Percentiles rank a stretch among this genome's conserved stretches.
Evolutionary conservation across 2,888 invertebrate species (phyloP).

Genomic region (Acanthococcus lagerstroemiae): DNA sequence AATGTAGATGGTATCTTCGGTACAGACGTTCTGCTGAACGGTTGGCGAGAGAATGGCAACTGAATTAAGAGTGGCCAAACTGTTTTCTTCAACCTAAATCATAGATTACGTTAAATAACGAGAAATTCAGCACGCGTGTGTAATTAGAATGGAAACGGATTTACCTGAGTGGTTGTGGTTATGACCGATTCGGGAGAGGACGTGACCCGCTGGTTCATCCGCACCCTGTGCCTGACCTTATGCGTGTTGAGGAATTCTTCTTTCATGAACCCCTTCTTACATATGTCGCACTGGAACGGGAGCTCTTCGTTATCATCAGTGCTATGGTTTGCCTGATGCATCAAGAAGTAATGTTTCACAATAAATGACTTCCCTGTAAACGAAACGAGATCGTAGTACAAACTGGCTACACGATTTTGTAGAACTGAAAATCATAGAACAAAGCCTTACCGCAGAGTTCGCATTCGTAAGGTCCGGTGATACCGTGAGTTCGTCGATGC

Average conservation of each 20-base stretch:
- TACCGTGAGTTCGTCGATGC: slow-evolving; percentile 49
- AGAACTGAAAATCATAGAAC: not conserved
- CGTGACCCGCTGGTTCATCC: not conserved
- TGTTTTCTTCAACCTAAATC: slow-evolving; percentile 16
- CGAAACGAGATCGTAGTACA: slow-evolving; percentile 38
- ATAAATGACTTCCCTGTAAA: slow-evolving; percentile 49
- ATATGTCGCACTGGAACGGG: slow-evolving; percentile 51
- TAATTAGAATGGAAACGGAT: not conserved
- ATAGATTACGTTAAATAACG: not conserved
- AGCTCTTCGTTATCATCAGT: slow-evolving; percentile 31
- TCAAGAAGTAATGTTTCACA: slow-evolving; percentile 55
- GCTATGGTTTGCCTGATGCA: slow-evolving; percentile 45
- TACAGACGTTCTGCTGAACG: slow-evolving; percentile 9
- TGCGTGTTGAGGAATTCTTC: slow-evolving; percentile 54
- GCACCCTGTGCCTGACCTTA: slow-evolving; percentile 47
- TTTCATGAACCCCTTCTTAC: slow-evolving; percentile 50
- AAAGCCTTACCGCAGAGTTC: slow-evolving; percentile 51
- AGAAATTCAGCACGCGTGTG: not conserved
- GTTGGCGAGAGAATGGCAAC: slow-evolving; percentile 10
- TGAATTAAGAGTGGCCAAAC: slow-evolving; percentile 2
- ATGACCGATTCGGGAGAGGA: not conserved
- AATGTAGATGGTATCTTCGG: slow-evolving; percentile 16
- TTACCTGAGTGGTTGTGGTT: not conserved
- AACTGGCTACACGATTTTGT: not conserved
- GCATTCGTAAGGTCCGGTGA: slow-evolving; percentile 44